Percentiles rank a stretch among this genome's conserved stretches.
Evolutionary conservation across 1,140 invertebrate genomes (phyloP).

Genomic region (Drosophila rhopaloa): DNA sequence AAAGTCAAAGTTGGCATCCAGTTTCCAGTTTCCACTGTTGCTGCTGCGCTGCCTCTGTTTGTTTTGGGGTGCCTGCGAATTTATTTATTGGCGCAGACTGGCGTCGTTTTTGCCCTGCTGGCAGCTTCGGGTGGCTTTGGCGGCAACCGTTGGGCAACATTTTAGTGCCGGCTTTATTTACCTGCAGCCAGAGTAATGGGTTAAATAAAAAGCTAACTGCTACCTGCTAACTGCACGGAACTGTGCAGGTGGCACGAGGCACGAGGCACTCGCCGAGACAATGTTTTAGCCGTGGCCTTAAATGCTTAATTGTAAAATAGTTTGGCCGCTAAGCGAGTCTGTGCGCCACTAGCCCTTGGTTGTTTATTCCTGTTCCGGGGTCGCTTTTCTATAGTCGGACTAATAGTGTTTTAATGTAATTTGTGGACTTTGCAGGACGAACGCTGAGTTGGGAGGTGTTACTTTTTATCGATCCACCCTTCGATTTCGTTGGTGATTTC

Average conservation of each 20-base stretch:
- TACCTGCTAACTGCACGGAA: conserved; percentile 25
- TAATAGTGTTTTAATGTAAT: conserved; percentile 46
- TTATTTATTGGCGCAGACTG: conserved; percentile 62
- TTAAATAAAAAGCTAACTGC: conserved; percentile 62
- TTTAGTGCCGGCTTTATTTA: conserved; percentile 55
- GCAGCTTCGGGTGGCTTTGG: conserved; percentile 28
- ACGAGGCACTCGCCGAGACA: conserved; percentile 24
- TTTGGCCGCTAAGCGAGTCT: conserved; percentile 37
- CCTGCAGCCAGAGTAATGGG: conserved; percentile 56
- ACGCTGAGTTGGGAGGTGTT: conserved; percentile 9
- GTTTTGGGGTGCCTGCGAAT: conserved; percentile 58
- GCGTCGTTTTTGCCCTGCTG: conserved; percentile 32
- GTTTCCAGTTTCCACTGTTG: conserved; percentile 24
- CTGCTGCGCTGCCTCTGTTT: conserved; percentile 28
- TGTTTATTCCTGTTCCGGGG: conserved; percentile 25
- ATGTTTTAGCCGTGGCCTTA: conserved; percentile 59
- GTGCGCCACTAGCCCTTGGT: conserved; percentile 2
- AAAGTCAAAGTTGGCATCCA: conserved; percentile 45
- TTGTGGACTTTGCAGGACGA: conserved; percentile 11
- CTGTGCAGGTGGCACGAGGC: conserved; percentile 14
- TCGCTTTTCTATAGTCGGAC: background rate
- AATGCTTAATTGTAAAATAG: conserved; percentile 66
- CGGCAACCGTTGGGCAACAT: conserved; percentile 47
- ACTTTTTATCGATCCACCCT: conserved; percentile 6
- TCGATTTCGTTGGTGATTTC: background rate